Evolutionary conservation across 2,888 invertebrate genomes (phyloP).

Genomic region (Podabrus alpinus): DNA sequence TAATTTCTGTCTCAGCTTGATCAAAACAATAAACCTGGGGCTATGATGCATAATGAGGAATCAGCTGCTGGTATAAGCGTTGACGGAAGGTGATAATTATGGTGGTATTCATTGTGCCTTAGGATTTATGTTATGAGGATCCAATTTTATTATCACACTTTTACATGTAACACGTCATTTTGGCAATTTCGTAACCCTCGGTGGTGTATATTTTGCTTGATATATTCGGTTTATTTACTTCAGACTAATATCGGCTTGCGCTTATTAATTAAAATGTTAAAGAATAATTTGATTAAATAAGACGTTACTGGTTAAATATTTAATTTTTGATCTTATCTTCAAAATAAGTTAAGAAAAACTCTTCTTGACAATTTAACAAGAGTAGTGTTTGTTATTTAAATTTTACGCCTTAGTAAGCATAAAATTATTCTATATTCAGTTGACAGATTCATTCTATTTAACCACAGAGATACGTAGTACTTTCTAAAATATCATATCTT

Average conservation of each 20-base stretch:
- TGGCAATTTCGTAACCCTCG: slow-evolving; percentile 12
- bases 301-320: not conserved
- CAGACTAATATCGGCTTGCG: not conserved
- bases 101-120: slow-evolving; percentile 22
- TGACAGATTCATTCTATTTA: not conserved
- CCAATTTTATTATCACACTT: slow-evolving; percentile 18
- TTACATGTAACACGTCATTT: slow-evolving; percentile 11
- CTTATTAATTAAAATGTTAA: not conserved
- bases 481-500: not conserved
- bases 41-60: slow-evolving; percentile 9
- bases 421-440: not conserved
- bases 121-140: slow-evolving; percentile 7
- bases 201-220: not conserved
- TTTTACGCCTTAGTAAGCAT: not conserved
- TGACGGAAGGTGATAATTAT: slow-evolving; percentile 32
- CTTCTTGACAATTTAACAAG: not conserved
- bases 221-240: not conserved
- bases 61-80: slow-evolving; percentile 25
- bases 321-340: not conserved
- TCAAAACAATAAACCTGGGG: slow-evolving; percentile 4
- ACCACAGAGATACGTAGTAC: not conserved
- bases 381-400: not conserved
- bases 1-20: slow-evolving; percentile 2
- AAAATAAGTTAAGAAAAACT: not conserved
- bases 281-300: not conserved